These are phyloP conservation scores for Palythoa grandiflora DNA, from an alignment of 92 coral and sea anemone species.

Conservation along the genomic window DNA sequence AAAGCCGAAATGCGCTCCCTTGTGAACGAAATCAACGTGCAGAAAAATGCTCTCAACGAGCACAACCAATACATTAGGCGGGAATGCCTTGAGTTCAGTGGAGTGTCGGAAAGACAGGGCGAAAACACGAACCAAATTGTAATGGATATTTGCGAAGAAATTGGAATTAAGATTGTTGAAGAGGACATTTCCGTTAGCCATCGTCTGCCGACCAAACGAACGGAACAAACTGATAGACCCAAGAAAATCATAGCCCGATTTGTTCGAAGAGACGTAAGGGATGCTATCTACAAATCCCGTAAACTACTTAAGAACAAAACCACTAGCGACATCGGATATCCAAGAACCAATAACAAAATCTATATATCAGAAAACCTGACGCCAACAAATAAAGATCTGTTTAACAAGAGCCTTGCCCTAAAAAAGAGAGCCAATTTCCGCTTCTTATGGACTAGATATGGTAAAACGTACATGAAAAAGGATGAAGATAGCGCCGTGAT, in stretches of 20 bases:
- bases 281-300: slow-evolving; percentile 44
- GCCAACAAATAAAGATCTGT: slow-evolving; percentile 33
- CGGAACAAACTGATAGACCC: slow-evolving; percentile 35
- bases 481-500: neutral
- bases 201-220: slow-evolving; percentile 34
- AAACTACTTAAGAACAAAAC: slow-evolving; percentile 34
- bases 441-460: slow-evolving; percentile 37
- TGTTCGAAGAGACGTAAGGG: slow-evolving; percentile 45
- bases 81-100: slow-evolving; percentile 54
- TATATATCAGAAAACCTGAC: slow-evolving; percentile 33
- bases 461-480: neutral
- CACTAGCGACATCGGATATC: slow-evolving; percentile 38
- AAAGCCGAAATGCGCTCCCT: slow-evolving; percentile 21
- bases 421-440: slow-evolving; percentile 20
- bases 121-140: slow-evolving; percentile 45
- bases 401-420: slow-evolving; percentile 11
- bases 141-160: slow-evolving; percentile 34
- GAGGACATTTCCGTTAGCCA: slow-evolving; percentile 41
- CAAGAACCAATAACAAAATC: slow-evolving; percentile 34
- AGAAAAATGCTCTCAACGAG: slow-evolving; percentile 42
- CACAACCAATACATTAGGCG: slow-evolving; percentile 52
- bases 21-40: slow-evolving; percentile 37
- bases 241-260: slow-evolving; percentile 39
- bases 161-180: slow-evolving; percentile 30
- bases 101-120: slow-evolving; percentile 12